Evolutionary conservation across 1,140 invertebrate species (phyloP).

Genomic region (Danaus plexippus): DNA sequence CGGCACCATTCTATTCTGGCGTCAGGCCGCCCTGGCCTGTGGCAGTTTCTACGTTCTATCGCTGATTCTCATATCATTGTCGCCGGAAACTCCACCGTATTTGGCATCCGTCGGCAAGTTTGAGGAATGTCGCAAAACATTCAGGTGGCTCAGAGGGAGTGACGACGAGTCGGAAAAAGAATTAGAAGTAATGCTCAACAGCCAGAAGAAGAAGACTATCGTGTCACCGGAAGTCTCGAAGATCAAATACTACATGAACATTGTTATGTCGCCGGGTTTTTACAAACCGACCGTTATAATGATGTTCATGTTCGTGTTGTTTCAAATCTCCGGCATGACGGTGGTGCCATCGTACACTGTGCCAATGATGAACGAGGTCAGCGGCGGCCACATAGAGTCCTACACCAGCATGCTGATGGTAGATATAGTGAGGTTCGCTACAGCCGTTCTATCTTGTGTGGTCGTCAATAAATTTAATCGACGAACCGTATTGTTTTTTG

Average conservation of each 20-base stretch:
- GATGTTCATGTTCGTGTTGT: slow-evolving; percentile 63
- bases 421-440: slow-evolving; percentile 49
- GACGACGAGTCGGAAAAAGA: slow-evolving; percentile 47
- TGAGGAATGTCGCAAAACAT: slow-evolving; percentile 45
- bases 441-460: slow-evolving; percentile 47
- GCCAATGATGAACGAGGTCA: slow-evolving; percentile 53
- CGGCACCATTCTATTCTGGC: slow-evolving; percentile 56
- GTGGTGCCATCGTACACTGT: slow-evolving; percentile 59
- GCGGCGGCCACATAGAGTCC: slow-evolving; percentile 35
- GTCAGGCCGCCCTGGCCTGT: slow-evolving; percentile 50
- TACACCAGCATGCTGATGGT: slow-evolving; percentile 56
- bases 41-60: slow-evolving; percentile 49
- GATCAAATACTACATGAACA: slow-evolving; percentile 28
- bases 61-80: slow-evolving; percentile 43
- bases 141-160: slow-evolving; percentile 48
- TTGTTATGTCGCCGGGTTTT: slow-evolving; percentile 49
- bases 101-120: slow-evolving; percentile 42
- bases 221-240: slow-evolving; percentile 27
- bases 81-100: slow-evolving; percentile 59
- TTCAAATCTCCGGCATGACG: slow-evolving; percentile 62
- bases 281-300: slow-evolving; percentile 62
- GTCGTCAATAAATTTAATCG: slow-evolving; percentile 52
- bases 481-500: slow-evolving; percentile 53
- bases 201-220: slow-evolving; percentile 33
- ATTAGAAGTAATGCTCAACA: slow-evolving; percentile 47